These are phyloP conservation scores for Iguana delicatissima DNA, from an alignment of 2,797 vertebrate species.

Conservation along the genomic window DNA sequence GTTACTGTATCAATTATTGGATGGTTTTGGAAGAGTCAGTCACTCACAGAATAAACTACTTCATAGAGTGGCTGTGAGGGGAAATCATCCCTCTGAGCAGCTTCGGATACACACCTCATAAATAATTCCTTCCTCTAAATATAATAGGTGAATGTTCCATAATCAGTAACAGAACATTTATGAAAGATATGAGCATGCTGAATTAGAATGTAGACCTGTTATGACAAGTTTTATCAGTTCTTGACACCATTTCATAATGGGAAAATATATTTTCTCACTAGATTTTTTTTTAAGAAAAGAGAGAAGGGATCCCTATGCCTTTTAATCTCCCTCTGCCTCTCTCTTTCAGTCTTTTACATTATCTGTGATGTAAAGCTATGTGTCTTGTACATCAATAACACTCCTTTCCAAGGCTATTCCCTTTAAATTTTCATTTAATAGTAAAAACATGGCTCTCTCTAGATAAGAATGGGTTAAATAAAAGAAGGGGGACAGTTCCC, in stretches of 20 bases:
- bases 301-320: neutral
- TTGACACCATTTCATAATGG: slow-evolving; percentile 53
- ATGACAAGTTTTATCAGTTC: slow-evolving; percentile 48
- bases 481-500: slow-evolving; percentile 45
- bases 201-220: slow-evolving; percentile 50
- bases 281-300: neutral
- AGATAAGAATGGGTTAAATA: slow-evolving; percentile 60
- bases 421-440: slow-evolving; percentile 70
- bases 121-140: slow-evolving; percentile 28
- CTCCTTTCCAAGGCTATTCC: slow-evolving; percentile 43
- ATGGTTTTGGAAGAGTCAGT: neutral
- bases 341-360: slow-evolving; percentile 51
- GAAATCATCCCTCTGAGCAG: neutral
- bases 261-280: slow-evolving; percentile 57
- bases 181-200: slow-evolving; percentile 28
- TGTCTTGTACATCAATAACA: slow-evolving; percentile 55
- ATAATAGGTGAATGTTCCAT: slow-evolving; percentile 51
- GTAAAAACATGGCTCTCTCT: slow-evolving; percentile 61
- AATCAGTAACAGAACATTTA: slow-evolving; percentile 36
- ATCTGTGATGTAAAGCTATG: slow-evolving; percentile 60
- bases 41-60: neutral
- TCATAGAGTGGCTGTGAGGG: neutral
- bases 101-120: neutral
- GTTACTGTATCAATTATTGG: neutral
- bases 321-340: slow-evolving; percentile 59